Evolutionary conservation across 1,140 invertebrate species (phyloP).

Genomic region (Lasaia peninsularis): DNA sequence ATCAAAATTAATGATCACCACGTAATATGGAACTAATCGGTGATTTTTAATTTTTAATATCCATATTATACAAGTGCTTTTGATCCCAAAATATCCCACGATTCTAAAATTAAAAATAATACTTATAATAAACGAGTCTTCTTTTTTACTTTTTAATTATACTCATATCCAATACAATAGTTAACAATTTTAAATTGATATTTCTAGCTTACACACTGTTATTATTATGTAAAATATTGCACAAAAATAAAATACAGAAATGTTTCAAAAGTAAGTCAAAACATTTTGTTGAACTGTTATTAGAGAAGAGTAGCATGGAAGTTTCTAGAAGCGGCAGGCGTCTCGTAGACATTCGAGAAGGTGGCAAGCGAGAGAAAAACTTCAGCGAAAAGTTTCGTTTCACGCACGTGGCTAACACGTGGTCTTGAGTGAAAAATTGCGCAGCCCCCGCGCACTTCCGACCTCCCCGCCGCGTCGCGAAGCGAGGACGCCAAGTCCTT

Average conservation of each 20-base stretch:
- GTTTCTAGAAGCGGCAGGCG: neutral
- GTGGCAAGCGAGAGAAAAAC: constrained; percentile 25
- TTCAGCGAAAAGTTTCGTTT: constrained; percentile 43
- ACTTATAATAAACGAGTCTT: neutral
- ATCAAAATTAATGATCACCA: constrained; percentile 66
- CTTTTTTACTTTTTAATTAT: constrained; percentile 1
- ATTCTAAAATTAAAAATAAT: constrained; percentile 33
- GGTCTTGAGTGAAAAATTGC: constrained; percentile 69
- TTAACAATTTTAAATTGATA: no score
- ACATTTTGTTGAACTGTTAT: neutral
- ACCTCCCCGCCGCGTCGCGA: constrained; percentile 21
- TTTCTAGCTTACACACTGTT: neutral
- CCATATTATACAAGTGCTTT: constrained; percentile 12
- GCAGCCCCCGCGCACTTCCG: constrained; percentile 46
- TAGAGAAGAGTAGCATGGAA: neutral
- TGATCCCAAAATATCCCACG: constrained; percentile 36
- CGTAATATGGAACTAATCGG: constrained; percentile 69
- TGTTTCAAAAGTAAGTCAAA: neutral
- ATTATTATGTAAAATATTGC: neutral
- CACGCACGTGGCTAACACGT: constrained; percentile 63
- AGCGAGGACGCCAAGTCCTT: constrained; percentile 34
- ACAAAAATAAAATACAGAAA: neutral
- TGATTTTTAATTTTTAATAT: constrained; percentile 59
- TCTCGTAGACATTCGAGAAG: neutral
- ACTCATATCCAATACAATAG: constrained; percentile 8